Base-by-base conservation (phyloP, 1,140 invertebrate species). In the Drosophila pseudoobscura region DNA sequence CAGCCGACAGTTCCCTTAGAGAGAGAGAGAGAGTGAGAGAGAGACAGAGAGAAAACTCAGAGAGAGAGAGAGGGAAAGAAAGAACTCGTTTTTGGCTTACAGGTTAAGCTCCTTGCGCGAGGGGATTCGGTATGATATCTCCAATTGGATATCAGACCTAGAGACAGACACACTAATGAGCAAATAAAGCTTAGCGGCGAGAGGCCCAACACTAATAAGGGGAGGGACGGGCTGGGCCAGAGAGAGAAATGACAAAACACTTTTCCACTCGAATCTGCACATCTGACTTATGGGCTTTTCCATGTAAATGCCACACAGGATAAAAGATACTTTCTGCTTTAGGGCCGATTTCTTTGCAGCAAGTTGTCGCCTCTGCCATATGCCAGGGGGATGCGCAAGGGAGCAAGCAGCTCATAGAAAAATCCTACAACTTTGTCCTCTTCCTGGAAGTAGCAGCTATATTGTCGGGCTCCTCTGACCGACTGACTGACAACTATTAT, bases 251-350 rank as follows among this genome's bases (percentile, higher is more conserved):
- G 24, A 26, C 24, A 26, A 72, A 71, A 72, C 56, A 69, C 62
- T 47, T 69, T 69, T 60, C 29, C 56, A 29, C 35, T 11, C 15
- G 15, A 64, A 63, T 87, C 61, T 66, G 50, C 82, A 87, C 77
- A 78, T 87, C 76, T 85, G 80, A 85, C 80, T 85, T 87, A 80
- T 80, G 74, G 77, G 78, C 87, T 87, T 78, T 74, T 78, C 80
- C 64, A 76, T 73, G 80, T 60, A 85, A 80, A 80, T 85, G 76
- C 76, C 82, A 9, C 31, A 17, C 59, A 64, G 59, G 46, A 63
- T 49, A 60, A 59, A 63, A 39, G 15, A n/a, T 11, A 9, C 13
- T n/a, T 46, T 24, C 1, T 20, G 3, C 1, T 55, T 17, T 22
- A 53, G 20, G 58, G 56, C 7, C 20, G 20, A 20, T 20, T 20